phyloP scores from a whole-genome alignment of 2,888 invertebrate genomes.

The Caenorhabditis drosophilae region DNA sequence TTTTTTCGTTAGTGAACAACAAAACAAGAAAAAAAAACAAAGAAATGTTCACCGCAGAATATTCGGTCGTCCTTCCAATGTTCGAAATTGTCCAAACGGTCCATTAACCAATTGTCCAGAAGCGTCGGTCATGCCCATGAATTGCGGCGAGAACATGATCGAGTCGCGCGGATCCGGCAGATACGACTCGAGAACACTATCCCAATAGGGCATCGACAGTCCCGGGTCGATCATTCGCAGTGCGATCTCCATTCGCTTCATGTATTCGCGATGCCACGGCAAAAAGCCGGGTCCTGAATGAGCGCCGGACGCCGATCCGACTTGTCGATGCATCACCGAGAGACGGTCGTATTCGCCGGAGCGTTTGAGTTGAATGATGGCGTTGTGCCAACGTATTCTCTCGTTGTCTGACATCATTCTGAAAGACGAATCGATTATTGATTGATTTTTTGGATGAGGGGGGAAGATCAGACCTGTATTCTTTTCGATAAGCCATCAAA shows the following conservation, averaged over 20 bases:
- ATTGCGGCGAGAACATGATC: slow-evolving; percentile 56
- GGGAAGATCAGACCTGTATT: slow-evolving; percentile 51
- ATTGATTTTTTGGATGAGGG: too few relatives aligned
- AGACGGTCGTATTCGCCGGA: slow-evolving; percentile 64
- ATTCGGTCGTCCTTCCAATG: slow-evolving; percentile 60
- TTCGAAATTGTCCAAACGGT: slow-evolving; percentile 61
- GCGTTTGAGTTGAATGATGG: slow-evolving; percentile 58
- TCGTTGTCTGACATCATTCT: slow-evolving; percentile 64
- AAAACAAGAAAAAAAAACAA: too few relatives aligned
- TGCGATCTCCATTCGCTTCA: slow-evolving; percentile 65
- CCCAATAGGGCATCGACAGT: slow-evolving; percentile 70
- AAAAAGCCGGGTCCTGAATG: slow-evolving; percentile 68
- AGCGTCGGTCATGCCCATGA: slow-evolving; percentile 57
- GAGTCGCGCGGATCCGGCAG: slow-evolving; percentile 64
- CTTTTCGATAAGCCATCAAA: slow-evolving; percentile 57
- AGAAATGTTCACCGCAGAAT: slow-evolving; percentile 59
- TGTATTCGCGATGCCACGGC: slow-evolving; percentile 66
- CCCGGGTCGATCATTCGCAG: slow-evolving; percentile 68
- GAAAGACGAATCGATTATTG: too few relatives aligned
- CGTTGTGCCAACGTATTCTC: slow-evolving; percentile 54
- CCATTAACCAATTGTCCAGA: slow-evolving; percentile 54
- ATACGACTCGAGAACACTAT: slow-evolving; percentile 61
- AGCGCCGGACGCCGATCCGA: slow-evolving; percentile 63
- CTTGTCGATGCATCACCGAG: slow-evolving; percentile 62
- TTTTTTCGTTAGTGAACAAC: too few relatives aligned